A percentile compares a stretch with the other conserved stretches of the same genome.
Conservation (phyloP, 2,113 vertebrate species). For the Sinocyclocheilus grahami region DNA sequence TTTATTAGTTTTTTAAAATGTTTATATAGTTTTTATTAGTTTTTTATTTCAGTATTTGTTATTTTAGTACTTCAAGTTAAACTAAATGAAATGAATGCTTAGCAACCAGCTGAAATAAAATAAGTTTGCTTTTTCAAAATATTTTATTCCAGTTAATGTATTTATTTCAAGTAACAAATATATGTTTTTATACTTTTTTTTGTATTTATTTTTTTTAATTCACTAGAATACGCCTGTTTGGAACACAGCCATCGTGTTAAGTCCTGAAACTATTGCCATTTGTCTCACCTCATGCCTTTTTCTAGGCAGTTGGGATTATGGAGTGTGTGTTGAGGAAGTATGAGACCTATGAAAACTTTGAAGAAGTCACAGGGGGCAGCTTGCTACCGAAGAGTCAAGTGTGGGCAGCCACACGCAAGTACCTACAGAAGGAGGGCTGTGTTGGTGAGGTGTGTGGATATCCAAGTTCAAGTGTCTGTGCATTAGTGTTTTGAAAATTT, state of each 20-base stretch:
- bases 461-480: background rate
- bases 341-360: slow-evolving; percentile 90
- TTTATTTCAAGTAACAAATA: too few relatives aligned
- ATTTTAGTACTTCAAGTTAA: too few relatives aligned
- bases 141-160: too few relatives aligned
- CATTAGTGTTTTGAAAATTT: background rate
- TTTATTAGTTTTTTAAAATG: too few relatives aligned
- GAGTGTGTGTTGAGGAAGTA: slow-evolving; percentile 88
- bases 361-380: slow-evolving; percentile 86
- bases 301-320: slow-evolving; percentile 90
- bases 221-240: too few relatives aligned
- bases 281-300: background rate
- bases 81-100: too few relatives aligned
- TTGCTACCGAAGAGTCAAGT: slow-evolving; percentile 91
- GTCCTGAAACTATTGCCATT: background rate
- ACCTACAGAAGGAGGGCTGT: slow-evolving; percentile 96
- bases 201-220: too few relatives aligned
- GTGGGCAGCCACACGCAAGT: slow-evolving; percentile 89
- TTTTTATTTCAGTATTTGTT: too few relatives aligned
- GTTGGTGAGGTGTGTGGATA: slow-evolving; percentile 87
- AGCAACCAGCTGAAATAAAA: too few relatives aligned
- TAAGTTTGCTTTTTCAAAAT: too few relatives aligned
- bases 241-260: background rate
- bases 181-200: too few relatives aligned
- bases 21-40: too few relatives aligned